Percentiles rank a stretch among this genome's conserved stretches.
phyloP scores from a whole-genome alignment of 1,140 invertebrate species.

The Sarcophaga bullata region DNA sequence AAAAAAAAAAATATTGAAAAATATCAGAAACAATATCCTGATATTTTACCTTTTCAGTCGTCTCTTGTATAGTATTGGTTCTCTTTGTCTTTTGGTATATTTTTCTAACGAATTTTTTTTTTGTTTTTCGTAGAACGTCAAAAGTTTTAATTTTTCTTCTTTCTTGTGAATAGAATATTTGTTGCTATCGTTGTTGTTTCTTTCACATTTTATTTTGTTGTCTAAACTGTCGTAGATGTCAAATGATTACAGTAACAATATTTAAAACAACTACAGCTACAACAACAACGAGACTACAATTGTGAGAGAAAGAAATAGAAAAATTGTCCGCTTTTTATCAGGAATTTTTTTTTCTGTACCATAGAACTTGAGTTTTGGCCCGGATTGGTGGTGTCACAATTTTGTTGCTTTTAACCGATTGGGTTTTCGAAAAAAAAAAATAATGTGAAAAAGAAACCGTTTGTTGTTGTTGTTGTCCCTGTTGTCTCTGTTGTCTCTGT shows the following conservation, averaged over 20 bases:
- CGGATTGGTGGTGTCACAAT: neutral
- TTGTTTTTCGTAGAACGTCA: neutral
- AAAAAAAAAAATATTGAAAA: neutral
- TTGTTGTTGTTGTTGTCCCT: too few relatives aligned
- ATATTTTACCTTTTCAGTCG: too few relatives aligned
- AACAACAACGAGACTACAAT: neutral
- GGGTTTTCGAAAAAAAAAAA: neutral
- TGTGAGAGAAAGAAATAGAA: too few relatives aligned
- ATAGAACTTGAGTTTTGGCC: too few relatives aligned
- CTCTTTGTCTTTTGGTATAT: too few relatives aligned
- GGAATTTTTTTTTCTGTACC: too few relatives aligned
- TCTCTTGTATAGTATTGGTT: too few relatives aligned
- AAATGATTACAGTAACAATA: neutral
- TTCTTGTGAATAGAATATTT: neutral
- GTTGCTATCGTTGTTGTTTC: neutral
- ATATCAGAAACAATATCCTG: neutral
- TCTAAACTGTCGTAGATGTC: slow-evolving; percentile 23
- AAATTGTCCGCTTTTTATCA: neutral
- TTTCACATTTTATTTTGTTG: neutral
- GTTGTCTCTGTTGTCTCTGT: neutral
- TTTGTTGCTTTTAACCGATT: slow-evolving; percentile 7
- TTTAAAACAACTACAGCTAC: neutral
- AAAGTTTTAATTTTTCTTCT: neutral
- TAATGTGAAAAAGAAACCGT: too few relatives aligned
- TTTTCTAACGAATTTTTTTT: too few relatives aligned